A percentile compares a stretch with the other conserved stretches of the same genome.
phyloP scores from a whole-genome alignment of 2,797 vertebrate genomes.

The Acanthurus lineatus region DNA sequence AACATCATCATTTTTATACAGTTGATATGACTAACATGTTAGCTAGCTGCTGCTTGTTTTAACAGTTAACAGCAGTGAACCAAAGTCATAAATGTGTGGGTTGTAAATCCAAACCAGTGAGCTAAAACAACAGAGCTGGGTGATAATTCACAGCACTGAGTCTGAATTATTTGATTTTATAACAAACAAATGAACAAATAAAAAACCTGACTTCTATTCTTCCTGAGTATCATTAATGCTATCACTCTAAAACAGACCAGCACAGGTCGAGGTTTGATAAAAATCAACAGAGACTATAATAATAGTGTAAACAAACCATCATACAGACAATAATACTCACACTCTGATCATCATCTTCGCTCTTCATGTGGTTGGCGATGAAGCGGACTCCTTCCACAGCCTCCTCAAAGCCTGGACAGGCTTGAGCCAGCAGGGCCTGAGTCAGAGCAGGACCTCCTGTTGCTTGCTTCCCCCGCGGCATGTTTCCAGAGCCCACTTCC shows the following conservation, averaged over 20 bases:
- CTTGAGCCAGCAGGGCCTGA: slow-evolving; percentile 85
- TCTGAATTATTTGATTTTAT: neutral
- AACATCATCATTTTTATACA: neutral
- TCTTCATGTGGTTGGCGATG: slow-evolving; percentile 93
- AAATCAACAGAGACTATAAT: neutral
- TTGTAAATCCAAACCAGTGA: neutral
- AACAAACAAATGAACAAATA: neutral
- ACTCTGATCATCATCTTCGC: slow-evolving; percentile 96
- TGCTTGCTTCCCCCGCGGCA: slow-evolving; percentile 78
- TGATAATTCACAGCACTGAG: neutral
- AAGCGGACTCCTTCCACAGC: slow-evolving; percentile 85
- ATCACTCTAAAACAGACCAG: neutral
- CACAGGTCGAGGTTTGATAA: neutral
- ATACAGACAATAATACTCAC: slow-evolving; percentile 85
- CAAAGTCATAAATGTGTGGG: no score
- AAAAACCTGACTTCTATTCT: neutral
- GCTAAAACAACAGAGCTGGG: neutral
- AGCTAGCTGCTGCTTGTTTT: neutral
- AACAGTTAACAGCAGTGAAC: neutral
- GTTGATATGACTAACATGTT: neutral
- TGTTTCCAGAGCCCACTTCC: slow-evolving; percentile 70
- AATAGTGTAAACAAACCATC: neutral
- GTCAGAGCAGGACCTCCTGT: slow-evolving; percentile 84
- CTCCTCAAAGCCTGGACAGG: slow-evolving; percentile 82
- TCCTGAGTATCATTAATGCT: neutral